phyloP scores from a whole-genome alignment of 2,797 vertebrate genomes.

The Zonotrichia albicollis region DNA sequence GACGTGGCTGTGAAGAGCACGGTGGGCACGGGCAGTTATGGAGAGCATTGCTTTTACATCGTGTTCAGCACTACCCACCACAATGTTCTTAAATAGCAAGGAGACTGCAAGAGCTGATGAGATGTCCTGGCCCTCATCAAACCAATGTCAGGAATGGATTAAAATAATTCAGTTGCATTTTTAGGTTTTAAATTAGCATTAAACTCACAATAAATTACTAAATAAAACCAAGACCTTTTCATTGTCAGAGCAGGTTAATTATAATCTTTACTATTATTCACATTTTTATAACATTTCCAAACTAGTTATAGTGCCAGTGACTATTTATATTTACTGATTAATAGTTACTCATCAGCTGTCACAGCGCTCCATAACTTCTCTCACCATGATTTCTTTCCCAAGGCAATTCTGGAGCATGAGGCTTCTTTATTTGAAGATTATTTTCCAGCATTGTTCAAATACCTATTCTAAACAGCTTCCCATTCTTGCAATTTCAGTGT shows the following conservation, averaged over 20 bases:
- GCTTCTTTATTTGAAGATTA: not conserved
- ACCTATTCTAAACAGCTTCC: not conserved
- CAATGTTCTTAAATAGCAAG: not conserved
- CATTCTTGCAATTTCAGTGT: not conserved
- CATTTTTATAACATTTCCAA: not conserved
- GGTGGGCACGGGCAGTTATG: not conserved
- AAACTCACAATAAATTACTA: not conserved
- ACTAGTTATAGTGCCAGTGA: not conserved
- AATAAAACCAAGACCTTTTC: conserved; percentile 7
- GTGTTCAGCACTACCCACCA: not conserved
- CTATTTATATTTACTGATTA: not conserved
- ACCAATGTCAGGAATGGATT: not conserved
- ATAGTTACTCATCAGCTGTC: not conserved
- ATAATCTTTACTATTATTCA: conserved; percentile 4
- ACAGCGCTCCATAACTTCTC: not conserved
- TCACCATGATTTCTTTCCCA: not conserved
- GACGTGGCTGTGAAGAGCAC: fast-evolving
- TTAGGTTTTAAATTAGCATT: conserved; percentile 10
- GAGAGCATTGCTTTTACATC: not conserved
- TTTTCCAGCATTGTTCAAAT: not conserved
- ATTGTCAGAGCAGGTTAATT: not conserved
- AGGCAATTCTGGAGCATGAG: not conserved
- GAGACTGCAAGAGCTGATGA: not conserved
- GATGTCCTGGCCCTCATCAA: not conserved
- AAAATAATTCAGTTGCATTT: not conserved